Evolutionary conservation across 2,888 invertebrate species (phyloP).

Genomic region (Stenodema calcarata): DNA sequence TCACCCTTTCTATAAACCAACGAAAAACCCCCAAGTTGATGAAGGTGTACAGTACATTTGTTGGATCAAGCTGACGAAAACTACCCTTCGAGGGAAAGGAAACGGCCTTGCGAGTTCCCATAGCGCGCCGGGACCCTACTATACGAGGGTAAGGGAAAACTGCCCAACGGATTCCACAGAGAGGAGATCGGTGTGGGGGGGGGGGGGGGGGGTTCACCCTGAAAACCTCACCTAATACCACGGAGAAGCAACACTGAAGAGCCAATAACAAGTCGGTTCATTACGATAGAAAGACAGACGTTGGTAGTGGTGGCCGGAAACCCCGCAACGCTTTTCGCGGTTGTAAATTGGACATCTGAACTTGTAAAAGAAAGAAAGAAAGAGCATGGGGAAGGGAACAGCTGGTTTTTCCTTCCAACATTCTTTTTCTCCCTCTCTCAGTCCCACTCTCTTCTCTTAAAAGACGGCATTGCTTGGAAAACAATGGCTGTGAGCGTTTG

Average conservation of each 20-base stretch:
- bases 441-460: neutral
- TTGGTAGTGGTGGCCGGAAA: conserved; percentile 3
- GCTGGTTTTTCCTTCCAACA: conserved; percentile 7
- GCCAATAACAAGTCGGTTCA: conserved; percentile 43
- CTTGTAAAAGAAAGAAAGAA: conserved; percentile 6
- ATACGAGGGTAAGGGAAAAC: neutral
- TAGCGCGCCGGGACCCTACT: neutral
- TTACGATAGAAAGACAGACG: conserved; percentile 37
- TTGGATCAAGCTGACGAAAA: conserved; percentile 31
- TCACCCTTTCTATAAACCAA: conserved; percentile 4
- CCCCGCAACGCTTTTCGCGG: neutral
- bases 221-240: conserved; percentile 11
- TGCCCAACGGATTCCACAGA: neutral
- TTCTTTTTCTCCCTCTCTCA: neutral
- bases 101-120: neutral
- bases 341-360: conserved; percentile 32
- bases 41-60: conserved; percentile 35
- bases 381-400: neutral
- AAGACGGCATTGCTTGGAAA: neutral
- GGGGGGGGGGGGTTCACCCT: neutral
- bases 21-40: neutral
- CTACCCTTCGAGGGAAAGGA: neutral
- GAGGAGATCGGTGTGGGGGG: neutral
- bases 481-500: conserved; percentile 8
- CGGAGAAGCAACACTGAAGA: conserved; percentile 29